Evolutionary conservation across 2,113 vertebrate genomes (phyloP).

Genomic region (Oncorhynchus gorbuscha): DNA sequence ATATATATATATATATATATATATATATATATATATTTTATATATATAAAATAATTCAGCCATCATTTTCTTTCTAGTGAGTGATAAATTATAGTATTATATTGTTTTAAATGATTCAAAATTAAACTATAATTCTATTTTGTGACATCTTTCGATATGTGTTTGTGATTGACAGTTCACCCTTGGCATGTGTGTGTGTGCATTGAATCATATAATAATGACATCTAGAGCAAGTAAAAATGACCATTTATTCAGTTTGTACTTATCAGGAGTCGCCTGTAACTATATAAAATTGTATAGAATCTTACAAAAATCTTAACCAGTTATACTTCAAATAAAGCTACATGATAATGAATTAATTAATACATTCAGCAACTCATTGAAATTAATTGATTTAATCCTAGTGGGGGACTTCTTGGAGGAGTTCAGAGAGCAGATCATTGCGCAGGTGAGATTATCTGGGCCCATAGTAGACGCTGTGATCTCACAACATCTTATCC

Average conservation of each 20-base stretch:
- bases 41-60: neutral
- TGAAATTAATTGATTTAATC: neutral
- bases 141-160: too few species aligned
- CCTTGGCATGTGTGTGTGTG: too few species aligned
- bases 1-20: too few species aligned
- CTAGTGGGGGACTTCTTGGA: constrained; percentile 51
- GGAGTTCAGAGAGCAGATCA: constrained; percentile 53
- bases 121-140: neutral
- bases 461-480: constrained; percentile 40
- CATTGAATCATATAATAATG: too few species aligned
- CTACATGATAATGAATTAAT: neutral
- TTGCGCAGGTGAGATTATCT: constrained; percentile 21
- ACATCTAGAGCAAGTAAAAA: too few species aligned
- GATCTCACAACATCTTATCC: constrained; percentile 44
- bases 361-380: neutral
- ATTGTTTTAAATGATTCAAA: neutral
- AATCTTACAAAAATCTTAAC: neutral
- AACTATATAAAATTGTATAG: neutral
- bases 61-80: neutral
- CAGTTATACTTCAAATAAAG: neutral
- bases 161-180: too few species aligned
- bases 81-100: neutral
- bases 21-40: neutral
- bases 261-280: neutral
- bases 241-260: neutral